Evolutionary conservation across 2,113 vertebrate genomes (phyloP).

Genomic region (Kryptolebias marmoratus): DNA sequence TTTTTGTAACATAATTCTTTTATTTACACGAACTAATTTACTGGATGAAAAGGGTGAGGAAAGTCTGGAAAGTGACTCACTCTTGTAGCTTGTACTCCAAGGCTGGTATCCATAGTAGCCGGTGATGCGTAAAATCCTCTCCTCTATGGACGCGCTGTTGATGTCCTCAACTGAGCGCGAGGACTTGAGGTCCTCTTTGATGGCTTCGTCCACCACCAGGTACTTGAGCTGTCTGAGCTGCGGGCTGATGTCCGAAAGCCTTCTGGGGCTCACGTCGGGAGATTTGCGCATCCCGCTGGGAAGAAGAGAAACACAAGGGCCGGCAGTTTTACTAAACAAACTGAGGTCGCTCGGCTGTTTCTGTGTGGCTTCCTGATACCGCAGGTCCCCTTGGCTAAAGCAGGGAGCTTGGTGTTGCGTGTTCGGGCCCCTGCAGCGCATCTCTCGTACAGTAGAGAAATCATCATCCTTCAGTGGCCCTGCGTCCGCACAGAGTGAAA

Average conservation of each 20-base stretch:
- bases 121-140: conserved; percentile 90
- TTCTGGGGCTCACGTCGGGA: conserved; percentile 91
- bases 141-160: conserved; percentile 91
- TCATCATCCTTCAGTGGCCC: conserved; percentile 73
- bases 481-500: conserved; percentile 46
- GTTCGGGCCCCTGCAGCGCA: conserved; percentile 49
- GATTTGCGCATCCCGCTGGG: conserved; percentile 91
- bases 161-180: conserved; percentile 94
- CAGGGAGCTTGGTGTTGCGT: conserved; percentile 19
- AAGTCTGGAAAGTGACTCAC: conserved; percentile 78
- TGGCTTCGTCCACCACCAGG: conserved; percentile 93
- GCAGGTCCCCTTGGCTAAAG: conserved; percentile 19
- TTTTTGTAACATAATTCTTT: not conserved
- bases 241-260: conserved; percentile 96
- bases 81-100: conserved; percentile 89
- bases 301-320: conserved; percentile 64
- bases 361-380: not conserved
- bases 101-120: conserved; percentile 97
- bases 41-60: not conserved
- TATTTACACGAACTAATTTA: not conserved
- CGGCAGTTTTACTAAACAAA: conserved; percentile 27
- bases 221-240: conserved; percentile 96
- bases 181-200: conserved; percentile 94
- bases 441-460: conserved; percentile 45
- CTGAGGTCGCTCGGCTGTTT: not conserved